Conservation (phyloP, 2,888 invertebrate species). For the Onthophagus sagittarius region DNA sequence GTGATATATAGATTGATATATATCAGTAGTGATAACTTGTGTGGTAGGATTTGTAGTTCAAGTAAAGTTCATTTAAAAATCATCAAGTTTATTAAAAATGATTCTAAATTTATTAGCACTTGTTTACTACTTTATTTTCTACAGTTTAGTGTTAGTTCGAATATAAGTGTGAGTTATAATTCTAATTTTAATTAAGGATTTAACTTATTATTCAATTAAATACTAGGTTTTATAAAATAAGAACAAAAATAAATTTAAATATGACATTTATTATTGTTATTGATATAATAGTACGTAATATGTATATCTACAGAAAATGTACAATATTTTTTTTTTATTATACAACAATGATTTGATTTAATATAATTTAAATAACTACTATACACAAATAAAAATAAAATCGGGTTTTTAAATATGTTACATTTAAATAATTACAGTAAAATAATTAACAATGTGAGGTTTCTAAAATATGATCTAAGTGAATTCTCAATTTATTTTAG, state of each 20-base stretch:
- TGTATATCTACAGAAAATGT: slow-evolving; percentile 36
- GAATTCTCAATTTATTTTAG: background rate
- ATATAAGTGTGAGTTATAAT: too few relatives aligned
- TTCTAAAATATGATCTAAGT: background rate
- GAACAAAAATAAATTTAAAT: background rate
- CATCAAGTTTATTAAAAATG: too few relatives aligned
- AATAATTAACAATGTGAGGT: slow-evolving; percentile 19
- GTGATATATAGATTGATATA: too few relatives aligned
- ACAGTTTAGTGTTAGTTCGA: too few relatives aligned
- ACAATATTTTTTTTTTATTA: slow-evolving; percentile 28
- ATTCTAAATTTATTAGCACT: too few relatives aligned
- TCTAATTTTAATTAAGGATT: too few relatives aligned
- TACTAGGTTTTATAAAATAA: too few relatives aligned
- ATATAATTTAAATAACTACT: slow-evolving; percentile 33
- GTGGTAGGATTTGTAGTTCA: too few relatives aligned
- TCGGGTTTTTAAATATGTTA: slow-evolving; percentile 28
- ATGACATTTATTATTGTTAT: slow-evolving; percentile 29
- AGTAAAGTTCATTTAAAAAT: too few relatives aligned
- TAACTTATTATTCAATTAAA: too few relatives aligned
- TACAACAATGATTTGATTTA: slow-evolving; percentile 21
- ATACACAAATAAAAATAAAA: slow-evolving; percentile 32
- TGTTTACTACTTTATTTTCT: too few relatives aligned
- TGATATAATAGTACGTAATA: slow-evolving; percentile 12
- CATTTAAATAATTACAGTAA: slow-evolving; percentile 28
- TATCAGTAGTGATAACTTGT: too few relatives aligned